Base-by-base conservation (phyloP, 2,888 invertebrate species). In the Archips xylosteana region DNA sequence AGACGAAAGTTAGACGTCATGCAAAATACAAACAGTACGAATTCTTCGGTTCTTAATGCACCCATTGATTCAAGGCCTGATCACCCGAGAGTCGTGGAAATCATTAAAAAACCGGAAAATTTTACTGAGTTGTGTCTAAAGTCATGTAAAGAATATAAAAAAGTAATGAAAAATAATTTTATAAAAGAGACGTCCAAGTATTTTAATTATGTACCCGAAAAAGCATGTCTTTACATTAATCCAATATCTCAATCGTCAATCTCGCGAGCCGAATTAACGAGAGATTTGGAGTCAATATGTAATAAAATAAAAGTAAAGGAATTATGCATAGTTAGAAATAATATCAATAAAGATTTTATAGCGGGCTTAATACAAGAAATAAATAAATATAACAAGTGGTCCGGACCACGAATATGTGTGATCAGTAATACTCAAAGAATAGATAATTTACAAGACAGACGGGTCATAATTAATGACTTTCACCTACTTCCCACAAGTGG, bases 181-280 rank as follows among this genome's bases (percentile, higher is more conserved):
- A 23, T 13, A 12, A 45, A 32, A 5, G 62, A 23, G 45, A 45
- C 23, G 42, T 45, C 23, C 1, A 63, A 23, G 15, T 63, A n/a
- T 34, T 23, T 32, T 13, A 13, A 34, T 13, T 15, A 47, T 49
- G 23, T 36, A 10, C 34, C 60, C 6, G 60, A 49, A 13, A 63
- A 63, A 13, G 15, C 47, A 63, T 12, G 12, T 3, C 47, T 65
- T 34, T 95, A 94, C 12, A 92, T 91, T 0, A 93, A 84, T 34
- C 60, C 60, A 34, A 45, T 15, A 47, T 60, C 60, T 36, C 60
- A n/a, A 47, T 68, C 66, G 85, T 86, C 36, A 3, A n/a, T 39
- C 12, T 15, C 66, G 54, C 66, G 66, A 57, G 66, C n/a, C 54
- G 66, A 15, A 12, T 66, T 77, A 90, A 45, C 39, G 61, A 67